A percentile compares a stretch with the other conserved stretches of the same genome.
Conservation (phyloP, 1,140 invertebrate genomes). For the Delia radicum region DNA sequence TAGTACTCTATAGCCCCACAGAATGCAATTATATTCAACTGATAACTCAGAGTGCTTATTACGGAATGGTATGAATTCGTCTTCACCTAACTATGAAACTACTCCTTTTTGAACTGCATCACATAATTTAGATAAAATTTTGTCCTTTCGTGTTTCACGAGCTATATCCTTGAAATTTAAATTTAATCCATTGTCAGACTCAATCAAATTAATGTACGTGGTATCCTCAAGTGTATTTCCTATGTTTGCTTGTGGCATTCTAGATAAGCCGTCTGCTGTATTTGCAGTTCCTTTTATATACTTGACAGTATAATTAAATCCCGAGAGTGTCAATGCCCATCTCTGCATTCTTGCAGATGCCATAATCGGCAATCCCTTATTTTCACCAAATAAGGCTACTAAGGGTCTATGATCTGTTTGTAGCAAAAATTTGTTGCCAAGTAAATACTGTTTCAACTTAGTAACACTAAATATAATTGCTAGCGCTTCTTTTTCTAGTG, state of each 20-base stretch:
- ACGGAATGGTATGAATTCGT: neutral
- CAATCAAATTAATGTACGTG: too few species aligned
- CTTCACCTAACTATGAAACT: neutral
- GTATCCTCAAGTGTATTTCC: neutral
- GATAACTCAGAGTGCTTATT: neutral
- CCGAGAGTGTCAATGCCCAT: constrained; percentile 47
- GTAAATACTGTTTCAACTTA: neutral
- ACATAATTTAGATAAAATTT: neutral
- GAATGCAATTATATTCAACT: neutral
- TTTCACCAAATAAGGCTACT: constrained; percentile 52
- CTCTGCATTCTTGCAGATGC: constrained; percentile 45
- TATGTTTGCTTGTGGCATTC: neutral
- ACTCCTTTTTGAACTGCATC: neutral
- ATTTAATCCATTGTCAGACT: neutral
- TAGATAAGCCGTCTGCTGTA: neutral
- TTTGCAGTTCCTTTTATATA: constrained; percentile 31
- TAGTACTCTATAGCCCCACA: neutral
- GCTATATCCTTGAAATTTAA: neutral
- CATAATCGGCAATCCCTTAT: constrained; percentile 44
- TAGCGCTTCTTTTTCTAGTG: constrained; percentile 8
- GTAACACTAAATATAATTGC: constrained; percentile 8
- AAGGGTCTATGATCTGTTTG: constrained; percentile 60
- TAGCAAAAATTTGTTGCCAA: constrained; percentile 57
- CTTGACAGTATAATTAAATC: constrained; percentile 50
- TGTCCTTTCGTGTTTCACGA: neutral